Evolutionary conservation across 2,888 invertebrate genomes (phyloP), one percentile per base, ranked within the genome.

Genomic region (Phyllotreta striolata): DNA sequence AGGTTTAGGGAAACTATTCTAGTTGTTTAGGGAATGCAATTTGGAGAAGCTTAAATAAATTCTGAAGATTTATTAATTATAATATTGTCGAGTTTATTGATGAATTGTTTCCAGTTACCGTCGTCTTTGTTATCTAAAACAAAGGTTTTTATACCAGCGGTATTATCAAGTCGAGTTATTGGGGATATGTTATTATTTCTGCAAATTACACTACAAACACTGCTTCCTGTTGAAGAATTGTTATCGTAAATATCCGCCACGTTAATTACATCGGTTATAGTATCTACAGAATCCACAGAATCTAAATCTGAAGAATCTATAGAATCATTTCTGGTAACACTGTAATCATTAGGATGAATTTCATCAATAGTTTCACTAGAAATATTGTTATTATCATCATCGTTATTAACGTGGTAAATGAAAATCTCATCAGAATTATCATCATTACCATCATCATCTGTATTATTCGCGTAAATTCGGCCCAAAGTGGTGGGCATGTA

Each of bases 41-140:
- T n/a, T n/a, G n/a, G 24, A 24, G 24, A 24, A 24, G 24, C 24
- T 76, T 78, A 85, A 60, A 85, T 82, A 72, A 84, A 83, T 72
- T 84, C 83, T 12, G 79, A 83, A 52, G 75, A 77, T 75, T 82
- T 82, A 65, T 76, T 82, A 67, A 83, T 82, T 56, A 85, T 78
- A 63, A 85, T 84, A 14, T 80, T 80, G 68, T 85, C 84, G 38
- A 86, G 75, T 66, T 84, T 82, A 1, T 77, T 67, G 39, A 85
- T 73, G 72, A 86, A 86, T 47, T 78, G 76, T 66, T 83, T 82
- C 84, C 24, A 24, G 24, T 24, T 24, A 24, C 24, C 24, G 24
- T 4, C 24, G 24, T 24, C 24, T 24, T 24, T 4, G 24, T 4
- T 24, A 24, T 24, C 24, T 24, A 24, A 24, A 24, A 24, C 4